Conservation (phyloP, 2,797 vertebrate species). For the Melanotaenia pygmaea region DNA sequence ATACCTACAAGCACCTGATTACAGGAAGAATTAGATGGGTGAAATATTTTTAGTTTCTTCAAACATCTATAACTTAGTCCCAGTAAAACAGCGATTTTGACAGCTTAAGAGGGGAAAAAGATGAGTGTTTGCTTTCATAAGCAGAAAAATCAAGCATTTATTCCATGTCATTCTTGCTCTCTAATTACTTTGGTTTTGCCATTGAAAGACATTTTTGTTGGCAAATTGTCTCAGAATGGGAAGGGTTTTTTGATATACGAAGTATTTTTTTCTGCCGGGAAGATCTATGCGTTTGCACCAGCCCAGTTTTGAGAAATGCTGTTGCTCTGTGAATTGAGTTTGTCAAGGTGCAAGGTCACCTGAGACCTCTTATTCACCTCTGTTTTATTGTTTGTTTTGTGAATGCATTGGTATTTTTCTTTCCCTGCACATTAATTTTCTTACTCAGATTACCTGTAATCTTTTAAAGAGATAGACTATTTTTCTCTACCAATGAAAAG, state of each 20-base stretch:
- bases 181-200: not conserved
- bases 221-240: not conserved
- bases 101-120: not conserved
- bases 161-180: not conserved
- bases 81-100: no score
- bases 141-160: not conserved
- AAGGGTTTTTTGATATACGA: constrained; percentile 50
- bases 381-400: constrained; percentile 48
- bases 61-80: no score
- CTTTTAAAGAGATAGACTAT: constrained; percentile 22
- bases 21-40: not conserved
- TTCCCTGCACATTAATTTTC: constrained; percentile 37
- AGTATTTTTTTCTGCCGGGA: constrained; percentile 39
- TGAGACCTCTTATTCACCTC: constrained; percentile 40
- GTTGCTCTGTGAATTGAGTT: not conserved
- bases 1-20: not conserved
- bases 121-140: not conserved
- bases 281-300: constrained; percentile 5
- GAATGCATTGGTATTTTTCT: constrained; percentile 38
- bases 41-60: not conserved
- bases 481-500: constrained; percentile 30
- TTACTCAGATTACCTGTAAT: constrained; percentile 18
- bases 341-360: constrained; percentile 28
- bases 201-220: not conserved
- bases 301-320: constrained; percentile 27